Evolutionary conservation across 2,113 vertebrate species (phyloP), one percentile per base, ranked within the genome.

Genomic region (Cairina moschata): DNA sequence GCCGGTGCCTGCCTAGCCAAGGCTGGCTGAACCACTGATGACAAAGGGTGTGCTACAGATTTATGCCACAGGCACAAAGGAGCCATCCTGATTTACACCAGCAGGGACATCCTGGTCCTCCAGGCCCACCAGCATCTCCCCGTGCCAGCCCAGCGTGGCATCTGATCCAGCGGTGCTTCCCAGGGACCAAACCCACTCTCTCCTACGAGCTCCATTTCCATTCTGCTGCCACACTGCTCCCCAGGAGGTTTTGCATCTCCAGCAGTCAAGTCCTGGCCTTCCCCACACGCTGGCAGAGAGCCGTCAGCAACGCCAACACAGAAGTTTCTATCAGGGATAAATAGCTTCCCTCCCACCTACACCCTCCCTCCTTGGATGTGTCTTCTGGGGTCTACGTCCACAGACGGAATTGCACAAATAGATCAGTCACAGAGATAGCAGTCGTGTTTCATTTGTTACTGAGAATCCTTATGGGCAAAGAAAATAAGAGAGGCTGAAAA

Each of bases 401-500:
- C 81, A 97, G 98, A 98, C 97, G 97, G 95, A 91, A 98, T 98
- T 98, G 98, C 97, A 98, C 98, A 98, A 98, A 98, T 98, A 98
- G 98, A 99, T 99, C 98, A 98, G 98, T 98, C 98, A 94, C 71
- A 98, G 96, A 97, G 97, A 98, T 97, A 98, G 98, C 98, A 98
- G 91, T 90, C 40, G 97, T 99, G 98, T 98, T 99, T 98, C 98
- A 98, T 99, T 99, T 99, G 98, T 98, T 99, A 98, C 98, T 98
- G 97, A 98, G 98, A 98, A 98, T 99, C 98, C 98, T 99, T 98
- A 98, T 98, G 98, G 98, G 98, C 98, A 98, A 97, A 94, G 96
- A 98, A 98, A 98, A 98, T 97, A 98, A 98, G 96, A 98, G 96
- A 83, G 94, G 85, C 77, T 93, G 84, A 80, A 98, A 98, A 98